Base-by-base conservation (phyloP, 2,888 invertebrate genomes). In the Ashinkailepas kermadecensis region DNA sequence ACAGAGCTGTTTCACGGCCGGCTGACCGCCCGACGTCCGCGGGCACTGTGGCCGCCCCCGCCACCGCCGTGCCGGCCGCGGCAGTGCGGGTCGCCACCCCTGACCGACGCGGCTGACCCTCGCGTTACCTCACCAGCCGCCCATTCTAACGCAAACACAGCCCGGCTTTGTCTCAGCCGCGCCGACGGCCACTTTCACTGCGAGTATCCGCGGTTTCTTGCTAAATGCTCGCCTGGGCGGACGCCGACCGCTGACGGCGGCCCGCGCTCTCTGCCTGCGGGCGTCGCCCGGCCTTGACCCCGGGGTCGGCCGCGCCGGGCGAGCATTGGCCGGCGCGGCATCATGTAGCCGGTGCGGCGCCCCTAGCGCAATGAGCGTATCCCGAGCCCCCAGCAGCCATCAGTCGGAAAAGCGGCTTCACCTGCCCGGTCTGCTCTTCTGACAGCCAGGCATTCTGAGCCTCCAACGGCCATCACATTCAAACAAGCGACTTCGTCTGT, bases 161-260 rank as follows among this genome's bases (percentile, higher is more conserved):
- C 12, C 59, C 18, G 21, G 74, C 74, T 54, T 74, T 74, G 74
- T 74, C 74, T 74, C 56, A 74, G 74, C 74, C 54, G 7, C 18
- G 56, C 56, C 74, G 56, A 13, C 54, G 56, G 74, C 70, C 74
- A 74, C 74, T 74, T 74, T 74, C 74, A 74, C 74, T 56, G 54
- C 56, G 56, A 9, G 15, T 56, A 23, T 74, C 74, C 54, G 56
- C 74, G 21, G 74, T 56, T 74, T 74, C 74, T 74, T 74, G 74
- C 74, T 74, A 74, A 74, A 74, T 56, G 59, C 59, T 59, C 59
- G 15, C 12, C 59, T 59, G 59, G 59, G 12, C 59, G 59, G 59
- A 15, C 59, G 39, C 39, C 39, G 39, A 39, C 39, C 39, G 39
- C 39, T 39, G 39, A 39, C 39, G 39, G 39, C 39, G 39, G 67